phyloP scores from a whole-genome alignment of 2,888 invertebrate genomes.

The Melinaea menophilus region DNA sequence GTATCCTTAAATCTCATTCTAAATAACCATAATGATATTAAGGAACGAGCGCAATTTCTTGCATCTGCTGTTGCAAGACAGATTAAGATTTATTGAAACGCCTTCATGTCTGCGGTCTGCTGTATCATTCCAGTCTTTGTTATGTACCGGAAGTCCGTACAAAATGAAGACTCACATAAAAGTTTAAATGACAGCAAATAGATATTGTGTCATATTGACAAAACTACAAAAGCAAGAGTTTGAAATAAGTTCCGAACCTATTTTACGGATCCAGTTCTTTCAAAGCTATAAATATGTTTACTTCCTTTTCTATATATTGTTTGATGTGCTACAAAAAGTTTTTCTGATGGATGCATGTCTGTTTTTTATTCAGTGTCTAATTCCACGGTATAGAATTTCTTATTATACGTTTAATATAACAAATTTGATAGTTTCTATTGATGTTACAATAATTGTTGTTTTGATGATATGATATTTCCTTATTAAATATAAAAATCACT shows the following conservation, averaged over 20 bases:
- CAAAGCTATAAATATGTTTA: constrained; percentile 29
- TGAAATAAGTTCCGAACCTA: constrained; percentile 37
- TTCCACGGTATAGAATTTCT: constrained; percentile 4
- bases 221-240: constrained; percentile 40
- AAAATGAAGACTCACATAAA: constrained; percentile 51
- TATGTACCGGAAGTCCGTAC: constrained; percentile 61
- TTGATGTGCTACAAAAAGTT: constrained; percentile 32
- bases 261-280: constrained; percentile 40
- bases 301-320: constrained; percentile 41
- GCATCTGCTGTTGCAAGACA: constrained; percentile 7
- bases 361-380: constrained; percentile 29
- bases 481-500: too few species aligned
- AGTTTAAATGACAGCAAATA: constrained; percentile 69
- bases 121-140: constrained; percentile 20
- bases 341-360: constrained; percentile 50
- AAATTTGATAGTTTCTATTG: too few species aligned
- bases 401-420: background rate
- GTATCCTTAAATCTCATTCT: background rate
- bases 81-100: constrained; percentile 17
- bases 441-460: too few species aligned
- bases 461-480: too few species aligned
- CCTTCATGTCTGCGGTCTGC: constrained; percentile 51
- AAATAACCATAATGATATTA: background rate
- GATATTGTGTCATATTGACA: constrained; percentile 54
- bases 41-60: constrained; percentile 5